A percentile compares a stretch with the other conserved stretches of the same genome.
Conservation (phyloP, 2,113 vertebrate species). For the Amphiprion ocellaris region DNA sequence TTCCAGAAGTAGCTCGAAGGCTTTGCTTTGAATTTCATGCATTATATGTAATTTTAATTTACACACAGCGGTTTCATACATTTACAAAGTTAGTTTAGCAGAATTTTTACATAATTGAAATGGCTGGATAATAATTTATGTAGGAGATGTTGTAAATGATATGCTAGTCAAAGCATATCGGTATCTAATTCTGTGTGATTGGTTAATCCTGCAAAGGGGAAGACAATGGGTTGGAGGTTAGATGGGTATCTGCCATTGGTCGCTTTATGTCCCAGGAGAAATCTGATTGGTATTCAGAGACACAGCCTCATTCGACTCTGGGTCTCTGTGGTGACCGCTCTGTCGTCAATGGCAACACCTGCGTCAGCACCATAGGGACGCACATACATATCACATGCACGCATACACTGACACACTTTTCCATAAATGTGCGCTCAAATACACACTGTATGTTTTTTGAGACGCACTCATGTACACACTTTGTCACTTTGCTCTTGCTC, state of each 20-base stretch:
- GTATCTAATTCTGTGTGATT: conserved; percentile 46
- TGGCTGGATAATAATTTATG: conserved; percentile 39
- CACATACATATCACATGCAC: conserved; percentile 19
- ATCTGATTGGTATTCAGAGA: conserved; percentile 75
- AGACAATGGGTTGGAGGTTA: conserved; percentile 39
- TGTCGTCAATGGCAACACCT: conserved; percentile 78
- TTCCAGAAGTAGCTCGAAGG: conserved; percentile 16
- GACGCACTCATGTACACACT: not conserved
- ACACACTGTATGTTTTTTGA: not conserved
- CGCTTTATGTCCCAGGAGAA: conserved; percentile 46
- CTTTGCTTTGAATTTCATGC: conserved; percentile 36
- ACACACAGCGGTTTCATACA: conserved; percentile 22
- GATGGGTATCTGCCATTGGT: conserved; percentile 53
- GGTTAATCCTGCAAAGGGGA: conserved; percentile 48
- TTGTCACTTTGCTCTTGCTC: conserved; percentile 13
- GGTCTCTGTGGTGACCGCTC: conserved; percentile 72
- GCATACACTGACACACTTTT: conserved; percentile 3
- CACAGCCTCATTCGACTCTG: conserved; percentile 61
- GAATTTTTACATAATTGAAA: conserved; percentile 49
- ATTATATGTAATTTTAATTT: conserved; percentile 41
- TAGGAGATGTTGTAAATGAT: conserved; percentile 8
- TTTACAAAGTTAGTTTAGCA: conserved; percentile 33
- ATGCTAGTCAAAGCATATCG: conserved; percentile 38
- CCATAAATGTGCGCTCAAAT: conserved; percentile 16
- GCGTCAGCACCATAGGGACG: conserved; percentile 67